Base-by-base conservation (phyloP, 2,888 invertebrate species). In the Heliconius ethilla region DNA sequence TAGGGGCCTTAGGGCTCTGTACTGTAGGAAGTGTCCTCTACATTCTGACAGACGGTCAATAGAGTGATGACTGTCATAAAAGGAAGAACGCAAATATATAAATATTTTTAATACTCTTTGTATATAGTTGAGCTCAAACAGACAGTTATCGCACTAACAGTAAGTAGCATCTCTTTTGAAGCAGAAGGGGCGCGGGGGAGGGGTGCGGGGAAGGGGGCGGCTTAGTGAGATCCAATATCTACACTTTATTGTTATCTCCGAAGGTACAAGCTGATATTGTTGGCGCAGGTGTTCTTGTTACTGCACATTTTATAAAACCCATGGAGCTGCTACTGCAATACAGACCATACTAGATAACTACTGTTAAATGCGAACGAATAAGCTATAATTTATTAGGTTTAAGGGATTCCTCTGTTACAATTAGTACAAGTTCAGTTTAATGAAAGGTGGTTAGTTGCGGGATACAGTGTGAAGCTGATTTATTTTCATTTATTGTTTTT, bases 241-340 rank as follows among this genome's bases (percentile, higher is more conserved):
- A 55, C 65, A 51, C 70, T 72, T 70, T 65, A 70, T 70, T 55
- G 70, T 79, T 75, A 79, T 77, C 55, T 75, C 59, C 55, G 25
- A 29, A 65, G 70, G 75, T 66, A 79, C 75, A 77, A 75, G 77
- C 74, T 75, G 66, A 79, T 79, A 79, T 79, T 29, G 70, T 40
- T n/a, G 59, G 70, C 79, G 70, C 79, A 77, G 77, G 77, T 79
- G 76, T 66, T 75, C 70, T 25, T 25, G 40, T 63, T 55, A 75
- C 55, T 70, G 78, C 65, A 75, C 66, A 66, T 65, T 75, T 75
- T 75, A 72, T 59, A 75, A 70, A 78, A 66, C 37, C 29, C 73
- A 72, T 69, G 70, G 65, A 70, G 78, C 70, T 72, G 70, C 65
- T 70, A 70, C 66, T 65, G 78, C 75, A 29, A 27, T 63, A 70